Evolutionary conservation across 1,140 invertebrate species (phyloP).

Genomic region (Lordiphosa collinella): DNA sequence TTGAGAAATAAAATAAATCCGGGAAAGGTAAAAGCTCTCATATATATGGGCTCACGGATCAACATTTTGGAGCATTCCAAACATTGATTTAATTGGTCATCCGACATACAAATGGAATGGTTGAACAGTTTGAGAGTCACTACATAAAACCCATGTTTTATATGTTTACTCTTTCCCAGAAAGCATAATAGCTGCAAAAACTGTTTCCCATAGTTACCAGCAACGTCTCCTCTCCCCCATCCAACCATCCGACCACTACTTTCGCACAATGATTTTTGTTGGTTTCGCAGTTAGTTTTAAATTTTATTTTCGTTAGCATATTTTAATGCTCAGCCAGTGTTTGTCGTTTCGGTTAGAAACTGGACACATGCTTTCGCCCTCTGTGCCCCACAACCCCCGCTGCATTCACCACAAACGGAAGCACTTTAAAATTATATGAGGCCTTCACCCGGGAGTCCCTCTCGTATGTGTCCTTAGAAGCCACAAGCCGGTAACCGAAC

Average conservation of each 20-base stretch:
- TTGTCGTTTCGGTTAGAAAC: constrained; percentile 50
- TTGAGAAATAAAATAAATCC: no score
- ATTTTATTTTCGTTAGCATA: constrained; percentile 61
- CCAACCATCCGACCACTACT: neutral
- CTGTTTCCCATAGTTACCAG: constrained; percentile 3
- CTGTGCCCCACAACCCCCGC: neutral
- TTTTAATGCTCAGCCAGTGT: constrained; percentile 59
- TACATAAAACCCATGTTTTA: neutral
- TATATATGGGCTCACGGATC: no score
- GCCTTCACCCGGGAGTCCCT: constrained; percentile 29
- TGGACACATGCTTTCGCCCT: constrained; percentile 15
- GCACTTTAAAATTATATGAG: constrained; percentile 78
- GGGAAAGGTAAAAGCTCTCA: no score
- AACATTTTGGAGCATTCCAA: no score
- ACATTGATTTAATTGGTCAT: neutral
- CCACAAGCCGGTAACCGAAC: constrained; percentile 74
- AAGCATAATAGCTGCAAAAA: neutral
- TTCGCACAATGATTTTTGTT: constrained; percentile 29
- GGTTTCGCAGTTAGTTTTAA: constrained; percentile 50
- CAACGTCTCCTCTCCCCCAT: neutral
- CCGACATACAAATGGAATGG: neutral
- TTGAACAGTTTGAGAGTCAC: neutral
- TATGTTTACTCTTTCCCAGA: neutral
- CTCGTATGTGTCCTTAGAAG: constrained; percentile 54
- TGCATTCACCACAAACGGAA: constrained; percentile 66